phyloP scores from a whole-genome alignment of 2,888 invertebrate species.

The Tetragnatha montana region DNA sequence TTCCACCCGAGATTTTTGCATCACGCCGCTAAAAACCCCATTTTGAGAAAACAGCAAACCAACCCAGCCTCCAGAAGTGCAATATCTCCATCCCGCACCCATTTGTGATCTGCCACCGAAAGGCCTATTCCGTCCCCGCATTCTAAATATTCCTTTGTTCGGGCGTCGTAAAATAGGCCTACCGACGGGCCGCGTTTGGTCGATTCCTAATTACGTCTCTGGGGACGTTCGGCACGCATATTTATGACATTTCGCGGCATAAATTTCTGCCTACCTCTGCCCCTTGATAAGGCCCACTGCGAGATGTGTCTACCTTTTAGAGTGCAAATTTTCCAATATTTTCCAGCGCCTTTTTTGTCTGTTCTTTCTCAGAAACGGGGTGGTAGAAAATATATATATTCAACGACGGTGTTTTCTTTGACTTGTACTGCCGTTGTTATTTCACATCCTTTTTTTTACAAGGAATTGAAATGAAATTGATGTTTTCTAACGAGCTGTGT shows the following conservation, averaged over 20 bases:
- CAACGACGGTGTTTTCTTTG: background rate
- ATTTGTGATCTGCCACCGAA: too few species aligned
- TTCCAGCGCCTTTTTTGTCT: background rate
- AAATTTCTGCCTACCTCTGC: slow-evolving; percentile 30
- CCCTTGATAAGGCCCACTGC: background rate
- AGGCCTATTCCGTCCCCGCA: too few species aligned
- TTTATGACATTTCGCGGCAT: slow-evolving; percentile 56
- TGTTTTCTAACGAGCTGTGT: slow-evolving; percentile 33
- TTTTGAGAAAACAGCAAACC: too few species aligned
- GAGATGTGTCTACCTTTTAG: slow-evolving; percentile 43
- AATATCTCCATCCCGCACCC: too few species aligned
- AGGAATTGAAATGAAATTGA: slow-evolving; percentile 33
- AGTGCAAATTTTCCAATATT: slow-evolving; percentile 56
- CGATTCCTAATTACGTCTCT: slow-evolving; percentile 51
- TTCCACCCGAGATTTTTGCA: too few species aligned
- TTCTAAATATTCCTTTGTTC: too few species aligned
- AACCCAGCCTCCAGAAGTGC: too few species aligned
- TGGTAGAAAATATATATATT: slow-evolving; percentile 2
- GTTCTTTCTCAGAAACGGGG: background rate
- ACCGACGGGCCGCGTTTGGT: slow-evolving; percentile 22
- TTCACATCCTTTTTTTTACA: slow-evolving; percentile 14
- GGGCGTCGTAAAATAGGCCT: too few species aligned
- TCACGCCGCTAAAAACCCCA: too few species aligned
- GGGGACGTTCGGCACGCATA: slow-evolving; percentile 38
- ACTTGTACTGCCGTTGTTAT: background rate